Conservation (phyloP, 2,113 vertebrate genomes). For the Brienomyrus brachyistius region DNA sequence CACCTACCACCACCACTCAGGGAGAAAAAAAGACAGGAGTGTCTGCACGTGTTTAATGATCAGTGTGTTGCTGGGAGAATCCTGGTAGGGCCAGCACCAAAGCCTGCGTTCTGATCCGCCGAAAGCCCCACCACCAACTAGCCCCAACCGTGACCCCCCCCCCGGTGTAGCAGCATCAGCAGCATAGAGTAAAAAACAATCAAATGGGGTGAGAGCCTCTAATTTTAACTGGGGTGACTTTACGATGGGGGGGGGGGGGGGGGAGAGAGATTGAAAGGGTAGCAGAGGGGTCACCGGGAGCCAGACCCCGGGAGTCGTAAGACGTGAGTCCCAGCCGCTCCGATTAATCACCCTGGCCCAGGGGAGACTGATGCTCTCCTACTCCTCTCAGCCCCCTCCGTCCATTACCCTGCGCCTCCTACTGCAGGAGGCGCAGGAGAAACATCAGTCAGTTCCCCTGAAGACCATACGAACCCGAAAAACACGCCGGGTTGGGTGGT, state of each 20-base stretch:
- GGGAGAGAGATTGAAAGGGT: not conserved
- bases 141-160: not conserved
- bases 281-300: not conserved
- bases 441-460: not conserved
- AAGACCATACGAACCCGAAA: not conserved
- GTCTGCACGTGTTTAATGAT: not conserved
- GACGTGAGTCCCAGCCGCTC: not conserved
- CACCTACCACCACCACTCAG: not conserved
- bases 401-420: not conserved
- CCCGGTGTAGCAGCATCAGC: slow-evolving; percentile 56
- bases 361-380: not conserved
- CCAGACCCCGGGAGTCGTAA: not conserved
- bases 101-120: not conserved
- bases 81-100: not conserved
- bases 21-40: not conserved
- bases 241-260: not conserved
- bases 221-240: slow-evolving; percentile 51
- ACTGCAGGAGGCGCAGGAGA: not conserved
- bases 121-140: not conserved
- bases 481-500: not conserved
- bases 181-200: not conserved
- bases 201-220: slow-evolving; percentile 26
- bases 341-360: slow-evolving; percentile 56
- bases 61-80: not conserved
- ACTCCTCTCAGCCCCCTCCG: not conserved